phyloP scores from a whole-genome alignment of 2,888 invertebrate genomes.

The Hydrotaea cyrtoneurina region DNA sequence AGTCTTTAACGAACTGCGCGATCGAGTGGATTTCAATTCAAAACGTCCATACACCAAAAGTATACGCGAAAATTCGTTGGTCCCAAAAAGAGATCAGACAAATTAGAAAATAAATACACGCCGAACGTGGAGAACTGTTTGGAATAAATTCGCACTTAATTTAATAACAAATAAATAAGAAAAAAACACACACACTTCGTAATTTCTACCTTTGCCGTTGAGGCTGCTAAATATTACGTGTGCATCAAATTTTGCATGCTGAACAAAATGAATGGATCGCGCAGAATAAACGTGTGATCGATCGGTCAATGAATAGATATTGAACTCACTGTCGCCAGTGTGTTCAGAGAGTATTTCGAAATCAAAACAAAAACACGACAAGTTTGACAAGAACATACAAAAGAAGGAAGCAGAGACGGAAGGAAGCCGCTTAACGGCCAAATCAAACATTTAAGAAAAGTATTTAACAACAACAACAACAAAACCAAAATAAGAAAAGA shows the following conservation, averaged over 20 bases:
- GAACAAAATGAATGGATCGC: background rate
- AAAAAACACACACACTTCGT: slow-evolving; percentile 4
- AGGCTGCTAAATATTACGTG: background rate
- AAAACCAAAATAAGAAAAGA: background rate
- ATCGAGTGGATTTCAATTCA: slow-evolving; percentile 47
- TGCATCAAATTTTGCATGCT: slow-evolving; percentile 7
- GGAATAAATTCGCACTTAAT: background rate
- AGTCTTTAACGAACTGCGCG: slow-evolving; percentile 59
- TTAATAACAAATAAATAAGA: slow-evolving; percentile 9
- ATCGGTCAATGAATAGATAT: slow-evolving; percentile 20
- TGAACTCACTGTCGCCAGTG: background rate
- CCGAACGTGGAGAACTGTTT: slow-evolving; percentile 1
- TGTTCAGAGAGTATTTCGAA: slow-evolving; percentile 11
- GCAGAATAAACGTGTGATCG: background rate
- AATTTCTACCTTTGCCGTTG: background rate
- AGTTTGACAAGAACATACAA: background rate
- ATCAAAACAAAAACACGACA: slow-evolving; percentile 31
- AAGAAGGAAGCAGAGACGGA: background rate
- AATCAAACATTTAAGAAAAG: slow-evolving; percentile 27
- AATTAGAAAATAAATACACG: background rate
- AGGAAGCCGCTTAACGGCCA: background rate
- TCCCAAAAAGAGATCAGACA: background rate
- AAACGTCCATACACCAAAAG: slow-evolving; percentile 29
- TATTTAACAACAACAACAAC: background rate
- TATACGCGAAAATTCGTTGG: slow-evolving; percentile 32